A percentile compares a stretch with the other conserved stretches of the same genome.
Conservation (phyloP, 2,888 invertebrate species). For the Apomyelois bistriatella region DNA sequence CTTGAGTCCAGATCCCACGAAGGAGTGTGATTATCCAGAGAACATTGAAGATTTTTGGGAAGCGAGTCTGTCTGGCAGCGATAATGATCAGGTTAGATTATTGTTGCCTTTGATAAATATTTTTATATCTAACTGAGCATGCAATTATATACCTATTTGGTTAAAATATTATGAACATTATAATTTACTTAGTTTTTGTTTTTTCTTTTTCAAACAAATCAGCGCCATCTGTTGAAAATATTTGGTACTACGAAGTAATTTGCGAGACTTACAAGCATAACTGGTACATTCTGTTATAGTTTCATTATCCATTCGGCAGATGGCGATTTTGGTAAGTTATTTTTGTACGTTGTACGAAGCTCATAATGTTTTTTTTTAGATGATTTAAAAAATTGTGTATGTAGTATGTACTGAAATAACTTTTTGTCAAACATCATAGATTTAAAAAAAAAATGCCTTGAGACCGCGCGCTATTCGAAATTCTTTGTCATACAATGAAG, state of each 20-base stretch:
- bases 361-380: no score
- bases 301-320: background rate
- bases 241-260: background rate
- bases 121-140: background rate
- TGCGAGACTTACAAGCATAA: background rate
- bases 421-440: no score
- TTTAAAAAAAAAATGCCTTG: no score
- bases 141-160: no score
- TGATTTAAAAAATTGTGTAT: no score
- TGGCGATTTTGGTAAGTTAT: background rate
- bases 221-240: background rate
- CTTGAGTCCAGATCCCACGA: slow-evolving; percentile 64
- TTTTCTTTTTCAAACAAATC: no score
- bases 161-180: no score
- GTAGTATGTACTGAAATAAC: no score
- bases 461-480: no score
- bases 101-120: background rate
- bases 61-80: slow-evolving; percentile 38
- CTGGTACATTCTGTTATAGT: background rate
- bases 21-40: slow-evolving; percentile 66
- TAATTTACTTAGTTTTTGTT: no score
- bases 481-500: no score
- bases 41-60: slow-evolving; percentile 74
- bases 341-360: no score
- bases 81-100: slow-evolving; percentile 51